phyloP scores from a whole-genome alignment of 2,888 invertebrate genomes.

The Branchipolynoe longqiensis region DNA sequence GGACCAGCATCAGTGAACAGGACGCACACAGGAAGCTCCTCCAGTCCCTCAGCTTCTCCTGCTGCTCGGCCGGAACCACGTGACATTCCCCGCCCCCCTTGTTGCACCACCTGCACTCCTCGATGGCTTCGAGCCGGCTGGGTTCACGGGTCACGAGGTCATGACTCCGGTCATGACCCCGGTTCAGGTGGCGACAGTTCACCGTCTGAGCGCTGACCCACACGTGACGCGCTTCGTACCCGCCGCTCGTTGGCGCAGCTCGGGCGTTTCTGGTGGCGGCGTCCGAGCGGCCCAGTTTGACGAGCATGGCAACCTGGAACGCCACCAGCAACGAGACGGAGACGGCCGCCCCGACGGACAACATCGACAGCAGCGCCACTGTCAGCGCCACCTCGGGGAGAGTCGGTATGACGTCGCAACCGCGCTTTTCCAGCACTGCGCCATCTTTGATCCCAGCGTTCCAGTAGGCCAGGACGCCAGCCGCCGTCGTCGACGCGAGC shows the following conservation, averaged over 20 bases:
- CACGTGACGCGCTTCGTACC: not conserved
- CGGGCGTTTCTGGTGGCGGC: too few species aligned
- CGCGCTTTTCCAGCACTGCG: not conserved
- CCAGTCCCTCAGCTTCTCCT: not conserved
- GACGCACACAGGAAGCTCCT: not conserved
- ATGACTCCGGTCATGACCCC: not conserved
- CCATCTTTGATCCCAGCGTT: not conserved
- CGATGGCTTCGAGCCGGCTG: conserved; percentile 14
- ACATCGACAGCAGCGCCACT: not conserved
- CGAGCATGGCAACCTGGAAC: too few species aligned
- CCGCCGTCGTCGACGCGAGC: not conserved
- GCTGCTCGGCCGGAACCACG: not conserved
- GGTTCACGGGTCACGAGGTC: not conserved
- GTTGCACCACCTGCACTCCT: too few species aligned
- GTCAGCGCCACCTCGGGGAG: not conserved
- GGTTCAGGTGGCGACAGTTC: not conserved
- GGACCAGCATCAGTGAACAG: not conserved
- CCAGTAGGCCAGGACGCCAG: conserved; percentile 13
- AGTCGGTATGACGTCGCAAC: not conserved
- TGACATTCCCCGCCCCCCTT: too few species aligned
- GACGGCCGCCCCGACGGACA: not conserved
- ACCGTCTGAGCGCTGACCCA: not conserved
- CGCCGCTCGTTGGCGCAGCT: not conserved
- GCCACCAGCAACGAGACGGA: not conserved
- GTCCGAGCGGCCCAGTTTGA: too few species aligned